Percentiles rank a stretch among this genome's conserved stretches.
Conservation (phyloP, 1,140 invertebrate genomes). For the Drosophila busckii region DNA sequence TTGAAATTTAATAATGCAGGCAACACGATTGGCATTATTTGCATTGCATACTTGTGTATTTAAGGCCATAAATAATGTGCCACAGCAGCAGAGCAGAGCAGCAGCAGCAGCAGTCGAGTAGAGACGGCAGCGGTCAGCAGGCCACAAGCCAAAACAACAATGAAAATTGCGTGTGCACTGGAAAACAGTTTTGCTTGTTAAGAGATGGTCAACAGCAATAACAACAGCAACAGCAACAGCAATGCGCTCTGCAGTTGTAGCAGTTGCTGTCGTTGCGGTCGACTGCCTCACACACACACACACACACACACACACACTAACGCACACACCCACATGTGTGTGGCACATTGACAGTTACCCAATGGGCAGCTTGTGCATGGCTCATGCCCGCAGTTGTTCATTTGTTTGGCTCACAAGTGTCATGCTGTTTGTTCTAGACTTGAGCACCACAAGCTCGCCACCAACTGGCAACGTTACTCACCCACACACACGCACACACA, state of each 20-base stretch:
- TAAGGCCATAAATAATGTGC: slow-evolving; percentile 58
- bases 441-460: neutral
- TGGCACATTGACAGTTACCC: slow-evolving; percentile 24
- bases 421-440: slow-evolving; percentile 50
- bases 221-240: slow-evolving; percentile 2
- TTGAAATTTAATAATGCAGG: slow-evolving; percentile 38
- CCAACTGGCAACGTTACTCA: neutral
- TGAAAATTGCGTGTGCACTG: slow-evolving; percentile 60
- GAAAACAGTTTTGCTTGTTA: slow-evolving; percentile 66
- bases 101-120: neutral
- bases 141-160: slow-evolving; percentile 32
- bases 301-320: neutral
- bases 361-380: slow-evolving; percentile 50
- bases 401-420: slow-evolving; percentile 64
- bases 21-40: slow-evolving; percentile 1
- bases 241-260: slow-evolving; percentile 33
- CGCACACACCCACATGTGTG: neutral
- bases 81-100: neutral
- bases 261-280: slow-evolving; percentile 62
- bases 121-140: neutral
- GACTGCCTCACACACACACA: slow-evolving; percentile 4
- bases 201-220: slow-evolving; percentile 33
- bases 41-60: slow-evolving; percentile 30
- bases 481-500: neutral
- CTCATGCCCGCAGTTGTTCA: slow-evolving; percentile 56